Evolutionary conservation across 2,797 vertebrate species (phyloP), one percentile per base, ranked within the genome.

Genomic region (Sebastes iracundus): DNA sequence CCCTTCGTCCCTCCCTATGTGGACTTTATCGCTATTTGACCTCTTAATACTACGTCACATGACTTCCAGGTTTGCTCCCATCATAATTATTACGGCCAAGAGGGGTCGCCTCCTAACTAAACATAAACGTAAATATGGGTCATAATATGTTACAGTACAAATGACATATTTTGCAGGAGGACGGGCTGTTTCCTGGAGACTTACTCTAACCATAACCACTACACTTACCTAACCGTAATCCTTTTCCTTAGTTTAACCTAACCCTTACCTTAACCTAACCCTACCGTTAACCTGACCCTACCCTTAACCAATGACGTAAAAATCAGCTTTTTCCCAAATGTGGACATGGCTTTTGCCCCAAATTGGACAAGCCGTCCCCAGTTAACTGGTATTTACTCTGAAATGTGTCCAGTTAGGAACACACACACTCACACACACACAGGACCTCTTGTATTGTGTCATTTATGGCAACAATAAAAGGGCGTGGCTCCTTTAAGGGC

Each of bases 401-500:
- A 46, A 46, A 46, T 46, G 42, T 46, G 42, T 46, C 6, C 16
- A 46, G 38, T 42, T 42, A 42, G 16, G 16, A 46, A 46, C 46
- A 53, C 70, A 58, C 12, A 22, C 23, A 60, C 59, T 35, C 72
- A 38, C 68, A 71, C 56, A 61, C 60, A 42, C 38, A 60, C 10
- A n/a, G n/a, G 35, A 28, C 5, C 18, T 65, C n/a, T 13, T 52
- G n/a, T 79, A 33, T 75, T 80, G 58, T 77, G 46, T 73, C 22
- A 73, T 56, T 71, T 55, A 70, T 78, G 13, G 82, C 56, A 88
- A 88, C 82, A 91, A 88, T 88, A 87, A 86, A 90, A 90, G 85
- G 90, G 90, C 46, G 90, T 90, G 91, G 86, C 85, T 90, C 88
- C 90, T 94, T 95, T 94, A 94, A 95, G 90, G 73, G 33, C 77